Conservation (phyloP, 2,888 invertebrate genomes). For the Tromatobia lineatoria region DNA sequence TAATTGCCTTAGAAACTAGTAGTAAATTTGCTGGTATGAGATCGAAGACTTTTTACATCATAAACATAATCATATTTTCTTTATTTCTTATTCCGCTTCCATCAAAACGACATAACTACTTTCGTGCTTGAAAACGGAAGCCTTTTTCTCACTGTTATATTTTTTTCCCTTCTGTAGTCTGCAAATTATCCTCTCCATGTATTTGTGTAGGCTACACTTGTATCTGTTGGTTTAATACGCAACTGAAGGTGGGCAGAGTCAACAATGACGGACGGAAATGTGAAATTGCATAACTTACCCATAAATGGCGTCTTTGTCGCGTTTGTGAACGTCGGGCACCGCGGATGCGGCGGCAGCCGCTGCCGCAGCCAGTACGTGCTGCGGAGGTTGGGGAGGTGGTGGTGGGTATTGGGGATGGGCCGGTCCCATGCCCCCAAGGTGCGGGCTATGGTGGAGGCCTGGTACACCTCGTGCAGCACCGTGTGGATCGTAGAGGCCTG, state of each 20-base stretch:
- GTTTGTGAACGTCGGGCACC: slow-evolving; percentile 96
- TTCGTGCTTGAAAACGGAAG: slow-evolving; percentile 28
- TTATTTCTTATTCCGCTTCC: not conserved
- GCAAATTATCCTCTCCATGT: not conserved
- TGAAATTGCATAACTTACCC: slow-evolving; percentile 91
- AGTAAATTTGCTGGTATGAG: not conserved
- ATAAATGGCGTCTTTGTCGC: slow-evolving; percentile 99
- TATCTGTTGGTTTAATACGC: slow-evolving; percentile 3
- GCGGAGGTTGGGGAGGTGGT: slow-evolving; percentile 88
- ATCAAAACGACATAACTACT: not conserved
- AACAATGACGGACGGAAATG: slow-evolving; percentile 64
- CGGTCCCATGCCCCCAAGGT: slow-evolving; percentile 87
- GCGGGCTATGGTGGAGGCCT: slow-evolving; percentile 88
- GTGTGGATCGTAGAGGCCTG: slow-evolving; percentile 92
- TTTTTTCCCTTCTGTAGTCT: not conserved
- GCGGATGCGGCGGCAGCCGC: slow-evolving; percentile 86
- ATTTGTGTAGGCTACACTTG: slow-evolving; percentile 1
- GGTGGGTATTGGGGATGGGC: slow-evolving; percentile 91
- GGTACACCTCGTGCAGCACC: slow-evolving; percentile 88
- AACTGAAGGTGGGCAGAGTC: slow-evolving; percentile 18
- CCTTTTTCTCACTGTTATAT: slow-evolving; percentile 1
- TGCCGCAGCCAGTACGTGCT: slow-evolving; percentile 94
- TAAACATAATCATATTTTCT: not conserved
- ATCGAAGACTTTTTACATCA: not conserved
- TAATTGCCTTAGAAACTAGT: not conserved